Conservation (phyloP, 2,113 vertebrate genomes). For the Acrocephalus arundinaceus region DNA sequence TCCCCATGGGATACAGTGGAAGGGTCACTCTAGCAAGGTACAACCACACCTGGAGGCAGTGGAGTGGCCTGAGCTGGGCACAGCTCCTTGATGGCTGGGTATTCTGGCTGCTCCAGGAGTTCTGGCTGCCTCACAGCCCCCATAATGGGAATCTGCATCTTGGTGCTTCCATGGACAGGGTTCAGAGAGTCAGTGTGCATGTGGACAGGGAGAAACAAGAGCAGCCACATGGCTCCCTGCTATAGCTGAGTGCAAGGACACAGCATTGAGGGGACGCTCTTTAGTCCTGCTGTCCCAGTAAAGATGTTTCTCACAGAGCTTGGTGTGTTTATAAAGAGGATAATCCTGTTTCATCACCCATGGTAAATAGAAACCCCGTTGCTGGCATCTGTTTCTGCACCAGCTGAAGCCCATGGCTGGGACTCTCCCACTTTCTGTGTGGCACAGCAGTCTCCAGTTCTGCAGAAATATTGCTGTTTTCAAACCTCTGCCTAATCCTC, state of each 20-base stretch:
- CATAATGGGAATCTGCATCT: background rate
- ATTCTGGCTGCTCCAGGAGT: background rate
- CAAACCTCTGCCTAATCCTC: background rate
- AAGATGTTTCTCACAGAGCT: background rate
- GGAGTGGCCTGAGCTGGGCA: background rate
- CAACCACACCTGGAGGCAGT: background rate
- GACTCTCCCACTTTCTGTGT: background rate
- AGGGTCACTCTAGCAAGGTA: background rate
- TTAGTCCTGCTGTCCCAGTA: background rate
- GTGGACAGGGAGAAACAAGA: background rate
- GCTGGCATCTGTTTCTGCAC: background rate
- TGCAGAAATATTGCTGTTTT: background rate
- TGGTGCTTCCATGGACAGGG: accelerated
- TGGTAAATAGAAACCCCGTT: background rate
- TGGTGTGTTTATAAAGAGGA: background rate
- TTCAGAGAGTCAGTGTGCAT: background rate
- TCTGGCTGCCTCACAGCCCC: background rate
- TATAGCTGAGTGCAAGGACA: background rate
- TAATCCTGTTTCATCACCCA: background rate
- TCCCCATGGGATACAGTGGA: background rate
- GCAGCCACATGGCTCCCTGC: accelerated
- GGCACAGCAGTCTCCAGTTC: background rate
- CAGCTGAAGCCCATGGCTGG: accelerated
- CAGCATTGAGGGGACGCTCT: accelerated
- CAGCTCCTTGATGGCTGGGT: background rate